Evolutionary conservation across 2,888 invertebrate genomes (phyloP).

Genomic region (Nemurella pictetii): DNA sequence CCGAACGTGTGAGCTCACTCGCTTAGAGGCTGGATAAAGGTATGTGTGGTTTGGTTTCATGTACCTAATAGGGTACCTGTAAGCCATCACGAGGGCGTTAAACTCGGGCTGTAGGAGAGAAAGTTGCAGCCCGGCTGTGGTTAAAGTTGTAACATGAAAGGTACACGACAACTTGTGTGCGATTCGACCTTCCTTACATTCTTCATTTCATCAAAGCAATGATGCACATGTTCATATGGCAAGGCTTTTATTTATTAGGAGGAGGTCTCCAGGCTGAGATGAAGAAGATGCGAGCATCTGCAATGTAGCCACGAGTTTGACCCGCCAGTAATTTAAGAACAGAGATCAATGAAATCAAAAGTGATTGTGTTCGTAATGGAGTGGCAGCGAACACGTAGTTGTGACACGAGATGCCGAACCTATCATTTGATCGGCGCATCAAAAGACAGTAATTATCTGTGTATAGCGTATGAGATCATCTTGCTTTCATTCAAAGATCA

Average conservation of each 20-base stretch:
- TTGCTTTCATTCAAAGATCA: not conserved
- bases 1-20: not conserved
- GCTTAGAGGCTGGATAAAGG: not conserved
- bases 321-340: not conserved
- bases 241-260: too few species aligned
- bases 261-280: not conserved
- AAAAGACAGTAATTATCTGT: not conserved
- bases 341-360: not conserved
- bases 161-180: not conserved
- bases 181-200: not conserved
- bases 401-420: not conserved
- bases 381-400: not conserved
- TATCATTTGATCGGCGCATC: not conserved
- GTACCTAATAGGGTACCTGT: not conserved
- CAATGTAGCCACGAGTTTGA: not conserved
- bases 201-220: not conserved
- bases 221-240: not conserved
- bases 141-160: too few species aligned
- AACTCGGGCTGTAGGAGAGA: not conserved
- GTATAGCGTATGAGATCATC: not conserved
- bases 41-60: not conserved
- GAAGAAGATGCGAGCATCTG: not conserved
- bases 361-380: not conserved
- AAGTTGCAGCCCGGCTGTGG: not conserved
- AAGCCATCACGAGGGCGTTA: slow-evolving; percentile 16